phyloP scores from a whole-genome alignment of 2,113 vertebrate genomes.

The Zosterops hypoxanthus region DNA sequence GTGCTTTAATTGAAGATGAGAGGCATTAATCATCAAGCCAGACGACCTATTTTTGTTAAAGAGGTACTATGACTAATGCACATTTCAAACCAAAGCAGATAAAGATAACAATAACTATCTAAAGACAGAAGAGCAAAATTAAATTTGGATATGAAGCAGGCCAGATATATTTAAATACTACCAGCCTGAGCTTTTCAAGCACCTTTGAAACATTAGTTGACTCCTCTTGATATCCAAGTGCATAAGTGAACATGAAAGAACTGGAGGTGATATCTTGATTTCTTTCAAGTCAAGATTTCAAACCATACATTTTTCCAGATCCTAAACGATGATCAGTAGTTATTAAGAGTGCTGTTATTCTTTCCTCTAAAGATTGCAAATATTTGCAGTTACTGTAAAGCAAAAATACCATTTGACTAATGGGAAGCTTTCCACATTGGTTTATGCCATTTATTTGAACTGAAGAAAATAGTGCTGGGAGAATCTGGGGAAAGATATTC shows the following conservation, averaged over 20 bases:
- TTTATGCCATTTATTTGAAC: not conserved
- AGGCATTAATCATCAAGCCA: constrained; percentile 8
- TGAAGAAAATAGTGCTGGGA: not conserved
- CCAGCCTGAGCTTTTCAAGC: not conserved
- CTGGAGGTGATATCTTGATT: not conserved
- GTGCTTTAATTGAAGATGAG: constrained; percentile 15
- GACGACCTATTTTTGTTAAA: constrained; percentile 4
- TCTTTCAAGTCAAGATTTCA: not conserved
- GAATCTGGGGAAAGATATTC: not conserved
- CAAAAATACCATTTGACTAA: not conserved
- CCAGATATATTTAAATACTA: not conserved
- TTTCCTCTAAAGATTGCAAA: not conserved
- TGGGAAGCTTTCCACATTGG: not conserved
- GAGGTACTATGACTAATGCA: not conserved
- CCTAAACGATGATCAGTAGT: not conserved
- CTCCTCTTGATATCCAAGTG: not conserved
- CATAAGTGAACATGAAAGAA: not conserved
- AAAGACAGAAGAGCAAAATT: not conserved
- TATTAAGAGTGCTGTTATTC: not conserved
- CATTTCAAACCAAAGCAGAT: not conserved
- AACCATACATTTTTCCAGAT: not conserved
- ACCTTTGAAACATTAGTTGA: not conserved
- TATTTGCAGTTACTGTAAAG: not conserved
- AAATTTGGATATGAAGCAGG: not conserved
- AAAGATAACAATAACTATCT: not conserved